phyloP scores from a whole-genome alignment of 1,140 invertebrate genomes.

The Acromyrmex heyeri region DNA sequence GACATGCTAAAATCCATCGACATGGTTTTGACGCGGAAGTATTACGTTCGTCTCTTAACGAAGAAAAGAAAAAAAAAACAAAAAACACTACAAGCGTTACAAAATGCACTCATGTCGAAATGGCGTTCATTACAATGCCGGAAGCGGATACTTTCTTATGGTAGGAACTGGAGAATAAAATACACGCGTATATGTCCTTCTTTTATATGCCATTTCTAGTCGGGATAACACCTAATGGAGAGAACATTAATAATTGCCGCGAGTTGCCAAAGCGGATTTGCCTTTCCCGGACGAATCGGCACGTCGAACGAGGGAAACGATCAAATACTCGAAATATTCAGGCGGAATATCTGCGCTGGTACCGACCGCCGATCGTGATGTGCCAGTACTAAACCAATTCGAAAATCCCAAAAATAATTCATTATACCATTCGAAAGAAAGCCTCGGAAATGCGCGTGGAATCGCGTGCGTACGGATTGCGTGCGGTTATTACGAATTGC shows the following conservation, averaged over 20 bases:
- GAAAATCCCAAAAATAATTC: slow-evolving; percentile 67
- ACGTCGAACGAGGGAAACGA: not conserved
- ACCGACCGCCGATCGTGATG: not conserved
- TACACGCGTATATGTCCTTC: not conserved
- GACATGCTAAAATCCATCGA: not conserved
- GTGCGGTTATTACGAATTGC: not conserved
- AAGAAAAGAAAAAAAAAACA: not conserved
- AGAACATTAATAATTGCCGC: slow-evolving; percentile 73
- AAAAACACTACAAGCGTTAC: not conserved
- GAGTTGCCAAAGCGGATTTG: slow-evolving; percentile 75
- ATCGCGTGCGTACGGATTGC: not conserved
- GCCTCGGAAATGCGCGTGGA: not conserved
- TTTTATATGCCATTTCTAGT: not conserved
- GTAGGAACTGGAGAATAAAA: not conserved
- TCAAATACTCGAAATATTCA: slow-evolving; percentile 59
- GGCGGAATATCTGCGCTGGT: slow-evolving; percentile 38
- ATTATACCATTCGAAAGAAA: slow-evolving; percentile 17
- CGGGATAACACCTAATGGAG: slow-evolving; percentile 70
- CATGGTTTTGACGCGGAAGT: not conserved
- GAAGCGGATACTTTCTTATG: not conserved
- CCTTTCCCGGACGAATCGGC: slow-evolving; percentile 50
- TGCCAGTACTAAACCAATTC: slow-evolving; percentile 18
- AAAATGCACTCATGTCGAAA: slow-evolving; percentile 12
- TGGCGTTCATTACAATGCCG: slow-evolving; percentile 6
- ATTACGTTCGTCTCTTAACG: not conserved